These are phyloP conservation scores for Enteromius radiatus DNA, from an alignment of 2,797 vertebrate species.

Conservation along the genomic window DNA sequence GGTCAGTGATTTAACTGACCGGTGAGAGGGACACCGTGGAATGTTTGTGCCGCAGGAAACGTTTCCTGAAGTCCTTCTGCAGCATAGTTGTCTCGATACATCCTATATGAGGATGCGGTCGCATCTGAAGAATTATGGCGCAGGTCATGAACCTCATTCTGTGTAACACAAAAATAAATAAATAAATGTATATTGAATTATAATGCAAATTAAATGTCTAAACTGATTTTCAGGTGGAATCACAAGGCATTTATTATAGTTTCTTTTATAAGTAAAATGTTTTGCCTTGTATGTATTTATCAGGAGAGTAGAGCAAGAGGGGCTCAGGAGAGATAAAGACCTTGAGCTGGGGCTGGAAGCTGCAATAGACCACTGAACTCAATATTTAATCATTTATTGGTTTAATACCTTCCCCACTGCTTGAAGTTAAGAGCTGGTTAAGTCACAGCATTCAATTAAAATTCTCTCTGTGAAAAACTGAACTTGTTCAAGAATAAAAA, in stretches of 20 bases:
- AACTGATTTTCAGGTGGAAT: background rate
- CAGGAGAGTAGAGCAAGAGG: background rate
- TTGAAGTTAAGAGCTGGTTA: background rate
- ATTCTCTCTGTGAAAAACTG: no score
- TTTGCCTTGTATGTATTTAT: background rate
- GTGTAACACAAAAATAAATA: constrained; percentile 21
- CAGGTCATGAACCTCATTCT: constrained; percentile 97
- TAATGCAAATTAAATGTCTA: background rate
- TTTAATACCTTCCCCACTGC: background rate
- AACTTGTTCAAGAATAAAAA: no score
- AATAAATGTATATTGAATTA: no score
- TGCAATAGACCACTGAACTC: background rate
- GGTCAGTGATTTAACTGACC: constrained; percentile 70
- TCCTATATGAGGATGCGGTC: constrained; percentile 81
- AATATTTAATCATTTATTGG: background rate
- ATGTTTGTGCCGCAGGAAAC: constrained; percentile 86
- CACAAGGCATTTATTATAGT: background rate
- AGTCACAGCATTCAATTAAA: background rate
- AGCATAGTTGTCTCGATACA: constrained; percentile 85
- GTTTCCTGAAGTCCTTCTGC: constrained; percentile 85
- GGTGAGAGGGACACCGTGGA: constrained; percentile 91
- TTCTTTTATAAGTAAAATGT: background rate
- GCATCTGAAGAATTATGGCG: constrained; percentile 83
- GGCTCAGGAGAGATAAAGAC: background rate
- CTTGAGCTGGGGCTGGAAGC: background rate